phyloP scores from a whole-genome alignment of 2,113 vertebrate species.

The Engraulis encrasicolus region DNA sequence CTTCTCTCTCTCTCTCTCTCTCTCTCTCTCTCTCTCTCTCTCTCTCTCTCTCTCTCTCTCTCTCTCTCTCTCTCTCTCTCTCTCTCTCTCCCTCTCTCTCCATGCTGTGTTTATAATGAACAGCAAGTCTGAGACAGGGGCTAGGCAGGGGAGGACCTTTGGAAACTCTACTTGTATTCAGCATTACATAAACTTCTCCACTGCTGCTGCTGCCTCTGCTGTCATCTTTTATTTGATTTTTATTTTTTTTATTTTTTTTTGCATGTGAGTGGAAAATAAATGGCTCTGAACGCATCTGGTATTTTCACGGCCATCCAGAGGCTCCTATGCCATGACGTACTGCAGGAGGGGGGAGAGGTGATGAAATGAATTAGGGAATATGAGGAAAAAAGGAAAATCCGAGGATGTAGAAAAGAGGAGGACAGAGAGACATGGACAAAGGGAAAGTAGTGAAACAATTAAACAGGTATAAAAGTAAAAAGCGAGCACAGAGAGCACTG shows the following conservation, averaged over 20 bases:
- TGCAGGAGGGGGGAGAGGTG: neutral
- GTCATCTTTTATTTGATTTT: too few species aligned
- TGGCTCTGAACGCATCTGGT: neutral
- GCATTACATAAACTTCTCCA: neutral
- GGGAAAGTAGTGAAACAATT: too few species aligned
- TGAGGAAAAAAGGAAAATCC: too few species aligned
- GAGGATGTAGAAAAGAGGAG: too few species aligned
- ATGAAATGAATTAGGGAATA: neutral
- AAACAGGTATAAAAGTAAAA: too few species aligned
- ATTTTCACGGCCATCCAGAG: neutral
- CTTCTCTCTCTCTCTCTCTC: too few species aligned
- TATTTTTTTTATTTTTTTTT: neutral
- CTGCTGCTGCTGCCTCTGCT: too few species aligned
- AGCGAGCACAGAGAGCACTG: too few species aligned
- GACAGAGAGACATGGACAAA: too few species aligned
- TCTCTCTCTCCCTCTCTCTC: neutral
- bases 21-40: too few species aligned
- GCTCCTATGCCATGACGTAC: neutral
- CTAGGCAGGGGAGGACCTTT: slow-evolving; percentile 29
- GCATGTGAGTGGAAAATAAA: neutral
- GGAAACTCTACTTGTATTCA: slow-evolving; percentile 23
- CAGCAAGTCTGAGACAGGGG: slow-evolving; percentile 2
- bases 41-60: too few species aligned
- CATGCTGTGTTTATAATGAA: slow-evolving; percentile 39
- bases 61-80: slow-evolving; percentile 5